Evolutionary conservation across 2,888 invertebrate genomes (phyloP).

Genomic region (Hyposoter dolosus): DNA sequence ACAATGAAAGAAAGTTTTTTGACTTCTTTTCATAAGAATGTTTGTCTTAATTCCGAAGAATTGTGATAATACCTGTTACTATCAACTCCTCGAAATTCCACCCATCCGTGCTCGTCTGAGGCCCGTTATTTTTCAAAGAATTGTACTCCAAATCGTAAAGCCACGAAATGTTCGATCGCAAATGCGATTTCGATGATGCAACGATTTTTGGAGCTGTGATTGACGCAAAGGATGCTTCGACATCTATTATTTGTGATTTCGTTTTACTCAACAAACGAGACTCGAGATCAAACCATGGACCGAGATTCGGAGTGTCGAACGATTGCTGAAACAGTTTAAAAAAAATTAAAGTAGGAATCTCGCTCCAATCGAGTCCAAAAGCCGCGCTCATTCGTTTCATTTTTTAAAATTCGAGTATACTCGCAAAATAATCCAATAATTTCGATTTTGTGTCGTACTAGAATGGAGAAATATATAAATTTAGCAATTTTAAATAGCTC

Average conservation of each 20-base stretch:
- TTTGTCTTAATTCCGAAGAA: neutral
- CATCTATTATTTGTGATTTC: constrained; percentile 72
- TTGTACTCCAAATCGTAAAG: constrained; percentile 84
- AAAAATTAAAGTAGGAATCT: constrained; percentile 54
- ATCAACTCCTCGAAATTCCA: constrained; percentile 83
- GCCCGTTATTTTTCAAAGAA: constrained; percentile 86
- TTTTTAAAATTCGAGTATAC: neutral
- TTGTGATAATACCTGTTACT: constrained; percentile 70
- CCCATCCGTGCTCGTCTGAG: constrained; percentile 84
- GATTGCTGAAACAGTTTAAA: constrained; percentile 82
- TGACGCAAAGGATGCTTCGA: constrained; percentile 67
- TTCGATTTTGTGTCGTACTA: too few species aligned
- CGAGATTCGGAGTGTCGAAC: constrained; percentile 84
- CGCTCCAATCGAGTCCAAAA: too few species aligned
- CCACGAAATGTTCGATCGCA: constrained; percentile 67
- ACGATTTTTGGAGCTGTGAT: constrained; percentile 69
- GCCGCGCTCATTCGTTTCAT: neutral
- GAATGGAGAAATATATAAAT: too few species aligned
- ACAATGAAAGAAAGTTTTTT: neutral
- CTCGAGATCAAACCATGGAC: constrained; percentile 73
- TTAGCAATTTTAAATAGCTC: too few species aligned
- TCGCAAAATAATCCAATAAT: too few species aligned
- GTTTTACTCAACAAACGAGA: constrained; percentile 77
- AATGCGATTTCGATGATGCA: constrained; percentile 66
- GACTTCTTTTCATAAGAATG: neutral